Conservation (phyloP, 2,113 vertebrate genomes). For the Microtus montanus region DNA sequence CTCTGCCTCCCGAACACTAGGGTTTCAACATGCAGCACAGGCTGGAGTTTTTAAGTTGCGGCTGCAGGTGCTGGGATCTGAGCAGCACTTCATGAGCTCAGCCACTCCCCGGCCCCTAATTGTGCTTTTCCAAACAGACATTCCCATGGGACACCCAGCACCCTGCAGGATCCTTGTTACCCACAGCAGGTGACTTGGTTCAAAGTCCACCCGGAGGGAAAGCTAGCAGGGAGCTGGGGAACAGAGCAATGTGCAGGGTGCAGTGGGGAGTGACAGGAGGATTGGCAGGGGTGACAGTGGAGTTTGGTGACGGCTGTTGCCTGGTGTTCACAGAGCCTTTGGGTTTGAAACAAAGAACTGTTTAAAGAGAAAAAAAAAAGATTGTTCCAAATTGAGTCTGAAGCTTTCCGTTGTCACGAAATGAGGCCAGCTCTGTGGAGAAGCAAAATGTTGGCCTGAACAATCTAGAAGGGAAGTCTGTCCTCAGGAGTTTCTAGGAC, state of each 20-base stretch:
- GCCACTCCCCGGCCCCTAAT: background rate
- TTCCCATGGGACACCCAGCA: background rate
- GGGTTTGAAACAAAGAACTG: background rate
- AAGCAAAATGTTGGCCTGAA: background rate
- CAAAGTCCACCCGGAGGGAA: background rate
- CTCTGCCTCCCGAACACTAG: background rate
- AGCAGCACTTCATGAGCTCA: background rate
- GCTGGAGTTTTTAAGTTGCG: background rate
- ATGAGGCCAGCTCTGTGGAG: background rate
- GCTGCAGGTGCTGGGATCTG: too few species aligned
- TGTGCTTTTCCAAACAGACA: background rate
- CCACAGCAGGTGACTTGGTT: background rate
- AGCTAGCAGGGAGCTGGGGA: background rate
- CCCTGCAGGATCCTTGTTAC: background rate
- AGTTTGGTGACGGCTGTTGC: background rate
- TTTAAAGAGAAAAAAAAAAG: background rate
- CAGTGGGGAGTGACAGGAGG: background rate
- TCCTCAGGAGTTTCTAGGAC: background rate
- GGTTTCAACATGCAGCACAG: background rate
- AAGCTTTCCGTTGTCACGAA: background rate
- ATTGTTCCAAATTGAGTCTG: background rate
- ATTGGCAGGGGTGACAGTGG: background rate
- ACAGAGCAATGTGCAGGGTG: background rate
- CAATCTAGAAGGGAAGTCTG: background rate
- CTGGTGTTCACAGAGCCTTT: background rate